Conservation (phyloP, 2,113 vertebrate species). For the Solea senegalensis region DNA sequence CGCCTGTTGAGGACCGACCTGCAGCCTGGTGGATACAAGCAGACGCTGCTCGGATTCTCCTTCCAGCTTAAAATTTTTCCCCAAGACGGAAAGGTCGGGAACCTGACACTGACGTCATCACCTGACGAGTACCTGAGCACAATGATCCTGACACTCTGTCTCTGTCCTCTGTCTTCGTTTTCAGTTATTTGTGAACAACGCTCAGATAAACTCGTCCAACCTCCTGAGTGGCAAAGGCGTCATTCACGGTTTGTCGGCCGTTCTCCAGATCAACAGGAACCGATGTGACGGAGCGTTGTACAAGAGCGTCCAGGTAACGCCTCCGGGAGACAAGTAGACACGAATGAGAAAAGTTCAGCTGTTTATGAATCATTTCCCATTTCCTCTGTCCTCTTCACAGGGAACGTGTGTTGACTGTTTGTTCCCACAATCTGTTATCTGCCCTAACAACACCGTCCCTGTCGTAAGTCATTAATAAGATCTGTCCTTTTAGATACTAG, state of each 20-base stretch:
- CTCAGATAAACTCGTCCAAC: constrained; percentile 83
- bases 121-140: not conserved
- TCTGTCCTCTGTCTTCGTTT: not conserved
- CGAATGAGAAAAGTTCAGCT: not conserved
- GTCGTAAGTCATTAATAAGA: constrained; percentile 43
- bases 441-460: constrained; percentile 78
- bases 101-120: not conserved
- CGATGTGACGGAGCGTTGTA: constrained; percentile 84
- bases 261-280: constrained; percentile 88
- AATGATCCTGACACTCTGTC: not conserved
- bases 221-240: constrained; percentile 88
- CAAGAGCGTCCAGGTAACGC: constrained; percentile 26
- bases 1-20: constrained; percentile 85
- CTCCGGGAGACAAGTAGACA: not conserved
- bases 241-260: constrained; percentile 87
- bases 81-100: constrained; percentile 82
- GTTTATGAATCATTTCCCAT: not conserved
- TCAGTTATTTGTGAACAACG: constrained; percentile 90
- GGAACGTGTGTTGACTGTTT: constrained; percentile 72
- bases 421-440: constrained; percentile 52
- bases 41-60: constrained; percentile 89
- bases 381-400: constrained; percentile 42
- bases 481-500: no score
- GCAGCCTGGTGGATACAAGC: constrained; percentile 85
- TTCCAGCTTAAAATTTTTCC: constrained; percentile 86